Percentiles rank a stretch among this genome's conserved stretches.
phyloP scores from a whole-genome alignment of 2,888 invertebrate species.

The Lasiommata megera region DNA sequence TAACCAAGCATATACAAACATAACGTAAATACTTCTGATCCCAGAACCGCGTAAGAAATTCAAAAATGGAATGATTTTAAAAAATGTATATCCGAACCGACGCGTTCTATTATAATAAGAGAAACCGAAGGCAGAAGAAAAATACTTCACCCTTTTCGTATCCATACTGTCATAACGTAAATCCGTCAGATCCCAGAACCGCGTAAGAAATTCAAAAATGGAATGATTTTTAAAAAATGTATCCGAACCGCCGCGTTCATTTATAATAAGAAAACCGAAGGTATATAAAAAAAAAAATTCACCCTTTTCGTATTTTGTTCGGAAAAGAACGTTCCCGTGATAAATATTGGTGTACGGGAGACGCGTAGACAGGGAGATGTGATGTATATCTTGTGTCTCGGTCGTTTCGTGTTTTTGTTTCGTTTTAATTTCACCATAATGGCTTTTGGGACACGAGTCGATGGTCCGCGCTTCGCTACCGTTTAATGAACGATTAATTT shows the following conservation, averaged over 20 bases:
- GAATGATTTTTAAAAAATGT: slow-evolving; percentile 62
- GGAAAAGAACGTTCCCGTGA: slow-evolving; percentile 75
- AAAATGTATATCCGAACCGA: slow-evolving; percentile 53
- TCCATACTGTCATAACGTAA: slow-evolving; percentile 2
- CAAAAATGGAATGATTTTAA: slow-evolving; percentile 62
- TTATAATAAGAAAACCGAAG: slow-evolving; percentile 67
- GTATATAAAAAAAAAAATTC: slow-evolving; percentile 41
- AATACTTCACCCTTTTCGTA: slow-evolving; percentile 22
- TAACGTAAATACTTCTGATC: slow-evolving; percentile 18
- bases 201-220: slow-evolving; percentile 54
- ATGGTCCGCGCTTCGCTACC: slow-evolving; percentile 64
- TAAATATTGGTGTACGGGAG: slow-evolving; percentile 80
- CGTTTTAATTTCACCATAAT: slow-evolving; percentile 52
- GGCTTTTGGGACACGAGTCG: slow-evolving; percentile 60
- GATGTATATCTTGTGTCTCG: slow-evolving; percentile 57
- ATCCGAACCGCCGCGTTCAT: slow-evolving; percentile 55
- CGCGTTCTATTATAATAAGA: slow-evolving; percentile 72
- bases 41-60: slow-evolving; percentile 42
- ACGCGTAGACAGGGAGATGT: slow-evolving; percentile 69
- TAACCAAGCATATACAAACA: no score
- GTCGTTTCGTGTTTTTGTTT: slow-evolving; percentile 30
- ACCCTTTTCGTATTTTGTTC: slow-evolving; percentile 71
- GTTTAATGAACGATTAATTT: slow-evolving; percentile 72
- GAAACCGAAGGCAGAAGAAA: slow-evolving; percentile 47
- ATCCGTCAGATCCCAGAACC: slow-evolving; percentile 24